phyloP scores from a whole-genome alignment of 2,113 vertebrate genomes.

The Caranx ignobilis region DNA sequence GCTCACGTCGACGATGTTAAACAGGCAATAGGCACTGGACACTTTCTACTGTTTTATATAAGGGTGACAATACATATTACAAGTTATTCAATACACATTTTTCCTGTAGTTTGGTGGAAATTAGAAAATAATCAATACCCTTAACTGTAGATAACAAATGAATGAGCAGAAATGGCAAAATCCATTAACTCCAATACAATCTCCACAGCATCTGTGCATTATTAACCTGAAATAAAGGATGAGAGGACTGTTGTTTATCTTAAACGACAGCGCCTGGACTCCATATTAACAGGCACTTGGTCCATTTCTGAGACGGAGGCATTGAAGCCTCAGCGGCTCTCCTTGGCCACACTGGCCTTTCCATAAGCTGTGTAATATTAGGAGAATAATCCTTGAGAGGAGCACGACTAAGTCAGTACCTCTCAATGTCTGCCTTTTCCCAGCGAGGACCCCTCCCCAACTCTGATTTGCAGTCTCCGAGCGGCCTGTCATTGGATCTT shows the following conservation, averaged over 20 bases:
- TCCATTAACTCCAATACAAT: too few relatives aligned
- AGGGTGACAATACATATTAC: too few relatives aligned
- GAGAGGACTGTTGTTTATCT: conserved; percentile 24
- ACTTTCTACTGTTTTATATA: neutral
- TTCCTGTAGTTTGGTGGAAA: neutral
- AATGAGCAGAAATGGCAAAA: too few relatives aligned
- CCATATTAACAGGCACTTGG: conserved; percentile 9
- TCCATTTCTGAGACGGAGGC: conserved; percentile 61
- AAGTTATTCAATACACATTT: too few relatives aligned
- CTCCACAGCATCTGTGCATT: too few relatives aligned
- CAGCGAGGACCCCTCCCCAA: conserved; percentile 68
- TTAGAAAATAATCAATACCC: neutral
- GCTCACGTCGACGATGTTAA: neutral
- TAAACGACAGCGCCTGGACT: conserved; percentile 40
- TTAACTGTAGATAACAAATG: too few relatives aligned
- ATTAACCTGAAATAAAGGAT: conserved; percentile 5
- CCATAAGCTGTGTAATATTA: conserved; percentile 85
- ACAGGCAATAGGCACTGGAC: neutral
- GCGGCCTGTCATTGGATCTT: conserved; percentile 81
- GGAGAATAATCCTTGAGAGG: conserved; percentile 83
- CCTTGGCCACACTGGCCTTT: conserved; percentile 62
- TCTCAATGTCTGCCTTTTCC: conserved; percentile 71
- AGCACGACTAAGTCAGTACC: conserved; percentile 64
- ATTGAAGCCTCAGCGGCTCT: conserved; percentile 59
- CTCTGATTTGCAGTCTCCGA: conserved; percentile 62